Conservation (phyloP, 2,888 invertebrate genomes). For the Stictocephala bisonia region DNA sequence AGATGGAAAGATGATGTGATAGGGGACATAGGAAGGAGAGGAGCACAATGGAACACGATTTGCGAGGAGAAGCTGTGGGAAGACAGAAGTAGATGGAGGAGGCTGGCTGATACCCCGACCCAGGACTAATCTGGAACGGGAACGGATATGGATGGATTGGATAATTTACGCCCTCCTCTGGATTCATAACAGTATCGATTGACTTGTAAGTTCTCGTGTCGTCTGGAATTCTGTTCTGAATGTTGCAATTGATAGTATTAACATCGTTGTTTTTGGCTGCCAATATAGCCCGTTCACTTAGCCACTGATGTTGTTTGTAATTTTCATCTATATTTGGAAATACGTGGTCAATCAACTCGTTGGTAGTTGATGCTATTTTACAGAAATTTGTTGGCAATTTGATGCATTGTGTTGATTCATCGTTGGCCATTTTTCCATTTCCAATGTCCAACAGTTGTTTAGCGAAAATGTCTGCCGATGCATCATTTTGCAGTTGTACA, state of each 20-base stretch:
- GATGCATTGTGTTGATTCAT: constrained; percentile 45
- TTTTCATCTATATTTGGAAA: constrained; percentile 17
- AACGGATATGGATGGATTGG: too few species aligned
- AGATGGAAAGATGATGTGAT: too few species aligned
- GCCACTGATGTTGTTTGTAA: constrained; percentile 33
- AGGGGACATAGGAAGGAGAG: too few species aligned
- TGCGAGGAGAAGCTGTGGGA: too few species aligned
- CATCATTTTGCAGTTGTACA: constrained; percentile 50
- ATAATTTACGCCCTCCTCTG: too few species aligned
- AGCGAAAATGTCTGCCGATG: constrained; percentile 47
- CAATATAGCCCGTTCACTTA: constrained; percentile 45
- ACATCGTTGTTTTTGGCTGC: constrained; percentile 39
- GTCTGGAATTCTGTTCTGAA: constrained; percentile 37
- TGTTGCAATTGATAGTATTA: constrained; percentile 33
- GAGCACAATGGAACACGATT: too few species aligned
- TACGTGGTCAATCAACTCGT: constrained; percentile 22
- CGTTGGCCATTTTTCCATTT: constrained; percentile 48
- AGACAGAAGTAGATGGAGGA: too few species aligned
- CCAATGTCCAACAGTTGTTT: constrained; percentile 54
- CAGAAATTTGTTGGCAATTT: constrained; percentile 50
- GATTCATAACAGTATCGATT: constrained; percentile 46
- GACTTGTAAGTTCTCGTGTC: constrained; percentile 36
- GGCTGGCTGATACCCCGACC: too few species aligned
- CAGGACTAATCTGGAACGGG: too few species aligned
- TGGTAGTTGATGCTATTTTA: constrained; percentile 28